Conservation (phyloP, 2,113 vertebrate species). For the Microtus richardsoni region DNA sequence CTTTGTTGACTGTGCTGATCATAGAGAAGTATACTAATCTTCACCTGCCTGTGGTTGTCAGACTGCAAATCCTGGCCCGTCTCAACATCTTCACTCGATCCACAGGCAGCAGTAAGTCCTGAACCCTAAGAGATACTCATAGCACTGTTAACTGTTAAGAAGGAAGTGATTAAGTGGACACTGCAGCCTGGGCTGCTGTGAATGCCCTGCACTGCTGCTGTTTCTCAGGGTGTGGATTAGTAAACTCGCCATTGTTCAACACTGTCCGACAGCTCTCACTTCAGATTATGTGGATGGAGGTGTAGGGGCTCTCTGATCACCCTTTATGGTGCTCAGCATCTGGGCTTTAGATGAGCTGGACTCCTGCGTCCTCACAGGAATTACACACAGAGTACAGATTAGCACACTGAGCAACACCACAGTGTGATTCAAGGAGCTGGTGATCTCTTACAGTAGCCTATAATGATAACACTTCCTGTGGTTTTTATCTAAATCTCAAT, state of each 20-base stretch:
- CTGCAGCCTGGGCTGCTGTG: neutral
- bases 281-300: neutral
- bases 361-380: neutral
- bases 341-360: neutral
- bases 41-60: neutral
- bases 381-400: neutral
- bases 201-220: neutral
- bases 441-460: neutral
- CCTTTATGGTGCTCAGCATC: neutral
- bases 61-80: neutral
- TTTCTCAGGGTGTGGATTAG: neutral
- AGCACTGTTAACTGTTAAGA: neutral
- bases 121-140: neutral
- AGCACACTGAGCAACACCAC: neutral
- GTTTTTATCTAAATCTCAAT: neutral
- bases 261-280: neutral
- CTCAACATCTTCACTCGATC: neutral
- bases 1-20: neutral
- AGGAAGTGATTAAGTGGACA: neutral
- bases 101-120: neutral
- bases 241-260: neutral
- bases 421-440: neutral
- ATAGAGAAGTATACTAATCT: neutral
- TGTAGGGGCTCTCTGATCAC: neutral
- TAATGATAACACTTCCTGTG: neutral